Conservation (phyloP, 2,888 invertebrate genomes). For the Pollenia griseotomentosa region DNA sequence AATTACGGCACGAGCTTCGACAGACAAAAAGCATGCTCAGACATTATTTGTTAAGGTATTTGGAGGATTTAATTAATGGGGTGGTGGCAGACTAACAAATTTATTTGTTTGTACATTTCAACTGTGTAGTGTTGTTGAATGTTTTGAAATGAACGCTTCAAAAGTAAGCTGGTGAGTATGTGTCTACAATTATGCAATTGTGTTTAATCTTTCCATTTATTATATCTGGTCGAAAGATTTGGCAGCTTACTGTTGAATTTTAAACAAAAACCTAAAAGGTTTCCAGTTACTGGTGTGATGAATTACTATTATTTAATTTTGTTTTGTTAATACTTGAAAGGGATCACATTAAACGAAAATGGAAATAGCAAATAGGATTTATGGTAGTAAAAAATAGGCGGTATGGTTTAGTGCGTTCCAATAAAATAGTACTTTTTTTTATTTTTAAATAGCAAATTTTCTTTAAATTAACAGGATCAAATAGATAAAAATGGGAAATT, state of each 20-base stretch:
- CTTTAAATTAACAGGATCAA: too few species aligned
- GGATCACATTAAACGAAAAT: not conserved
- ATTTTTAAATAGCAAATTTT: too few species aligned
- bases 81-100: not conserved
- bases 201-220: constrained; percentile 33
- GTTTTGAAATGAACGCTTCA: not conserved
- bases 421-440: too few species aligned
- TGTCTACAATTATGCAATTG: constrained; percentile 18
- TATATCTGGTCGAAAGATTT: constrained; percentile 17
- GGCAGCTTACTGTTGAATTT: not conserved
- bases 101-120: not conserved
- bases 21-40: constrained; percentile 12
- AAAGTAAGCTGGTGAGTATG: not conserved
- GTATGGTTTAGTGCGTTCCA: too few species aligned
- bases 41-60: constrained; percentile 29
- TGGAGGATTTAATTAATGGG: constrained; percentile 2
- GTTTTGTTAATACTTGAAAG: not conserved
- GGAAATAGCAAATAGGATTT: not conserved
- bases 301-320: not conserved
- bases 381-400: too few species aligned
- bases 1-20: not conserved
- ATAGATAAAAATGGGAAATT: too few species aligned
- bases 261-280: not conserved
- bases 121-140: not conserved
- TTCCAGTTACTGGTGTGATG: not conserved